Evolutionary conservation across 2,888 invertebrate species (phyloP), one percentile per base, ranked within the genome.

Genomic region (Limnephilus marmoratus): DNA sequence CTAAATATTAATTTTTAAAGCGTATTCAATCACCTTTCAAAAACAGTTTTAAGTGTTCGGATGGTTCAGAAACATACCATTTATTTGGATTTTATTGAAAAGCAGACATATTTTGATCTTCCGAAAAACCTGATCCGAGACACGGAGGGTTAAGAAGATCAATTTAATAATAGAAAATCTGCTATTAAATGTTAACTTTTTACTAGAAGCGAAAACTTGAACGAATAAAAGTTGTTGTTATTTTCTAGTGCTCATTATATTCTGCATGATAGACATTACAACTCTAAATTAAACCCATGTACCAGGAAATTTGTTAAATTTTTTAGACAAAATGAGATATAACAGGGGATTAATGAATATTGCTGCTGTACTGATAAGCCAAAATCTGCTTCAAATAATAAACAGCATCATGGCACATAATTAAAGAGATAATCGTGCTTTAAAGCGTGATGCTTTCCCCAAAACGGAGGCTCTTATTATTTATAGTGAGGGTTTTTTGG

Each of bases 381-480:
- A 24, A 68, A 68, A 24, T 68, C 68, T 24, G 24, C 68, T 7
- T n/a, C n/a, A 68, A 68, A 68, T 68, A 68, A 68, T 68, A 68
- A 68, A 24, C 68, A n/a, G 24, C 68, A n/a, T 68, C 9, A 68
- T 2, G n/a, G 68, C 68, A 45, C 86, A 45, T 86, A 29, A 86
- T 45, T 86, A 29, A 29, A n/a, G 29, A 88, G 88, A 53, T 88
- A 91, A 85, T 68, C 41, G 82, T 31, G 88, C 31, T 82, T 81
- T 83, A 81, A 91, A 89, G 34, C 87, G 34, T 81, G 68, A n/a
- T 49, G 49, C 37, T 81, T 90, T 91, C 81, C 87, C 91, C 80
- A 18, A 81, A 68, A 68, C 41, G 87, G 49, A 49, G 82, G 87
- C 45, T 81, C 24, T 90, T 90, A 85, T 68, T 90, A 87, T 81